phyloP scores from a whole-genome alignment of 2,797 vertebrate genomes.

The Eremophila alpestris region DNA sequence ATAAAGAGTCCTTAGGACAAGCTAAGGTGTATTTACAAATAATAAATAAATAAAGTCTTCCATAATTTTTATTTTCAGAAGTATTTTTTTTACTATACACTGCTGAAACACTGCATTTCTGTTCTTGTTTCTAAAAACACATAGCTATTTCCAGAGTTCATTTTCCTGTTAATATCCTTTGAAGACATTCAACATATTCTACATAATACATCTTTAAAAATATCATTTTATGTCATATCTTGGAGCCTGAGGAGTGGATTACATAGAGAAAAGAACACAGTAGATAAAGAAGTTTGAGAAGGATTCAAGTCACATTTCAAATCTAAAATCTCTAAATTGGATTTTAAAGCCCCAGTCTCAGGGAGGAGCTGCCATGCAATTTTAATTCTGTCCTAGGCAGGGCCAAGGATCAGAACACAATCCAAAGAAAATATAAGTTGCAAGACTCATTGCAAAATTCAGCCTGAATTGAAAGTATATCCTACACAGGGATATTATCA shows the following conservation, averaged over 20 bases:
- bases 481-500: not conserved
- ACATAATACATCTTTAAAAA: not conserved
- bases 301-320: conserved; percentile 42
- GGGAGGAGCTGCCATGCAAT: conserved; percentile 14
- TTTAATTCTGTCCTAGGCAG: conserved; percentile 19
- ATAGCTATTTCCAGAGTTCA: not conserved
- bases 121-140: not conserved
- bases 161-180: not conserved
- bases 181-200: not conserved
- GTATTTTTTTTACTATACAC: not conserved
- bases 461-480: not conserved
- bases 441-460: conserved; percentile 13
- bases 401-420: conserved; percentile 21
- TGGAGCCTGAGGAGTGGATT: not conserved
- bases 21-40: conserved; percentile 68
- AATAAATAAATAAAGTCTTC: not conserved
- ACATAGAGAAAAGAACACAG: conserved; percentile 6
- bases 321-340: conserved; percentile 38
- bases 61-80: not conserved
- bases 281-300: not conserved
- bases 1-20: conserved; percentile 54
- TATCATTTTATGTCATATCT: not conserved
- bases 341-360: conserved; percentile 23
- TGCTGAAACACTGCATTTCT: not conserved
- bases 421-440: conserved; percentile 34